Conservation (phyloP, 2,888 invertebrate genomes). For the Phrixothrix hirtus region DNA sequence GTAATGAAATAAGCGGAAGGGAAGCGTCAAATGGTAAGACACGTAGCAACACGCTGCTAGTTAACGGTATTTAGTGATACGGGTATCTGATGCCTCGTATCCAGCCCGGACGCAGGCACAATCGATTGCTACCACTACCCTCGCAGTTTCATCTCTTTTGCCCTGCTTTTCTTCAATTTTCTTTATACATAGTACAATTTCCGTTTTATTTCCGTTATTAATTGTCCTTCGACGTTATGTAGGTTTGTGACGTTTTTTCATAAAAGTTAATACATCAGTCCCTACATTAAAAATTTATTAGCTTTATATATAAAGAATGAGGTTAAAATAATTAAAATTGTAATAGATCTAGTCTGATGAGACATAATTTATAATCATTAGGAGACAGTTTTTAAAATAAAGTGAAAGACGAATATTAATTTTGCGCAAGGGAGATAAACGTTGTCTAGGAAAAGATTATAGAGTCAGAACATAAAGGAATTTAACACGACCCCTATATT, state of each 20-base stretch:
- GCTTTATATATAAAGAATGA: too few species aligned
- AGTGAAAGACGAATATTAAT: not conserved
- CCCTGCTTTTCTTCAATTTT: conserved; percentile 14
- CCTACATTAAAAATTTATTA: too few species aligned
- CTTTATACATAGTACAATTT: conserved; percentile 21
- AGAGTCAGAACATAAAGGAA: conserved; percentile 25
- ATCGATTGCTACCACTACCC: conserved; percentile 35
- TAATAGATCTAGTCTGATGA: not conserved
- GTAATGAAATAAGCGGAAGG: conserved; percentile 30
- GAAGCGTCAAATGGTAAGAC: conserved; percentile 30
- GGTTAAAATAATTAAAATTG: not conserved
- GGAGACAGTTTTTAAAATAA: not conserved
- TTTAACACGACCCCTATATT: conserved; percentile 10
- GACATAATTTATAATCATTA: not conserved
- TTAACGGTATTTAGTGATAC: conserved; percentile 33
- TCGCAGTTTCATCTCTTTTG: conserved; percentile 19
- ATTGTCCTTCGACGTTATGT: conserved; percentile 15
- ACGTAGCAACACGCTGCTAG: conserved; percentile 31
- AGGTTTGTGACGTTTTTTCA: too few species aligned
- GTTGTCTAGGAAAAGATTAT: conserved; percentile 8
- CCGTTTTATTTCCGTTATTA: conserved; percentile 23
- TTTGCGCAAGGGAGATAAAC: not conserved
- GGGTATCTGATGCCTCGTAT: conserved; percentile 32
- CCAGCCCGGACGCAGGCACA: conserved; percentile 34
- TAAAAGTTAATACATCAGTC: too few species aligned